Percentiles rank a stretch among this genome's conserved stretches.
Evolutionary conservation across 2,888 invertebrate species (phyloP).

Genomic region (Tromatobia lineatoria): DNA sequence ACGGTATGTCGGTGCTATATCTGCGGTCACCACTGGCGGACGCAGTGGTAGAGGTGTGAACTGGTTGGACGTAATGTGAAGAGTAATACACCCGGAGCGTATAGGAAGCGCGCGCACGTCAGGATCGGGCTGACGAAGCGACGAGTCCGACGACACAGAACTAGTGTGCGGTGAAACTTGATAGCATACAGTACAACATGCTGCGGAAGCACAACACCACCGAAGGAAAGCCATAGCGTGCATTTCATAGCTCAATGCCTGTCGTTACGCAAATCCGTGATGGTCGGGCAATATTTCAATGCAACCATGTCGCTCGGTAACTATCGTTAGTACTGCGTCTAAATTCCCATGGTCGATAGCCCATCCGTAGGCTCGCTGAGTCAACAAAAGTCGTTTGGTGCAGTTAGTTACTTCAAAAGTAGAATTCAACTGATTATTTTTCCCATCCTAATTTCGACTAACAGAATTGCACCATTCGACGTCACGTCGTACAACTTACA

Average conservation of each 20-base stretch:
- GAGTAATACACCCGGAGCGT: slow-evolving; percentile 53
- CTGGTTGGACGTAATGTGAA: slow-evolving; percentile 57
- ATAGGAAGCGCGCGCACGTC: slow-evolving; percentile 27
- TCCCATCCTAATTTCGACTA: too few relatives aligned
- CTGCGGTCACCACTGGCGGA: slow-evolving; percentile 36
- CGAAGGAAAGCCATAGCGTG: slow-evolving; percentile 49
- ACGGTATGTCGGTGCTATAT: slow-evolving; percentile 32
- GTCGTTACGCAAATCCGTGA: slow-evolving; percentile 46
- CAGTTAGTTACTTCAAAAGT: not conserved
- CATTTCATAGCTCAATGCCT: slow-evolving; percentile 41
- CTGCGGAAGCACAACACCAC: slow-evolving; percentile 12
- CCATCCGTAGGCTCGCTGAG: not conserved
- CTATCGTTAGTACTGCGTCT: not conserved
- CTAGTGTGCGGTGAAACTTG: slow-evolving; percentile 17
- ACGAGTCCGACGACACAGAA: slow-evolving; percentile 46
- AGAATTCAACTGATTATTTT: too few relatives aligned
- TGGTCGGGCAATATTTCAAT: slow-evolving; percentile 36
- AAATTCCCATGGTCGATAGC: not conserved
- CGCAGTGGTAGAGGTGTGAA: slow-evolving; percentile 51
- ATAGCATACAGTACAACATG: slow-evolving; percentile 30
- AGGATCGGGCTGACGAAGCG: slow-evolving; percentile 34
- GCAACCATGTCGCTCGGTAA: not conserved
- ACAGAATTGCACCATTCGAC: too few relatives aligned
- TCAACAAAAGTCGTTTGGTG: too few relatives aligned
- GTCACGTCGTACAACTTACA: too few relatives aligned